These are phyloP conservation scores for Osedax frankpressi DNA, from an alignment of 2,888 invertebrate genomes.

Conservation along the genomic window DNA sequence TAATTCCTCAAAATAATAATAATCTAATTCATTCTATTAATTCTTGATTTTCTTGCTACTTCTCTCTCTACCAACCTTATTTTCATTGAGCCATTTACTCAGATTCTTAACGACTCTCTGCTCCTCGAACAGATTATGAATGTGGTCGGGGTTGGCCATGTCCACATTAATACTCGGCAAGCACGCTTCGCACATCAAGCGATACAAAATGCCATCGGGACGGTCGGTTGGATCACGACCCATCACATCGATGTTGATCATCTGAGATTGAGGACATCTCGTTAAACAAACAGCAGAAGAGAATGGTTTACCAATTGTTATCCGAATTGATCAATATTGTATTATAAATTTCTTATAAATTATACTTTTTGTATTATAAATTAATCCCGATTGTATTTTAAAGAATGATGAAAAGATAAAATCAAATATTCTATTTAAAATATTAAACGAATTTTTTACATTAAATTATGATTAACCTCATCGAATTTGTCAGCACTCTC, in stretches of 20 bases:
- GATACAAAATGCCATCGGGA: conserved; percentile 42
- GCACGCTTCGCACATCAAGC: conserved; percentile 43
- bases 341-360: no score
- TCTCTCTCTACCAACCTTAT: conserved; percentile 6
- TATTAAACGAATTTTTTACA: no score
- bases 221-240: conserved; percentile 41
- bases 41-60: no score
- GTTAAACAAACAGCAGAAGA: no score
- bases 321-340: no score
- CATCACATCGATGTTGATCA: conserved; percentile 41
- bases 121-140: conserved; percentile 46
- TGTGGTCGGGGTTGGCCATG: conserved; percentile 25
- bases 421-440: no score
- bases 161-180: conserved; percentile 41
- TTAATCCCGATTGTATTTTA: no score
- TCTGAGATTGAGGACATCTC: conserved; percentile 31
- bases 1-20: background rate
- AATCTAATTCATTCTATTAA: no score
- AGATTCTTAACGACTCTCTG: conserved; percentile 44
- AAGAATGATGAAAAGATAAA: no score
- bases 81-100: conserved; percentile 32
- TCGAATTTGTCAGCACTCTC: conserved; percentile 40
- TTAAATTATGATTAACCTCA: no score
- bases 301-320: no score
- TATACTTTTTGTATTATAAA: no score